These are phyloP conservation scores for Mormoops blainvillei DNA, from an alignment of 2,113 vertebrate species.

Conservation along the genomic window DNA sequence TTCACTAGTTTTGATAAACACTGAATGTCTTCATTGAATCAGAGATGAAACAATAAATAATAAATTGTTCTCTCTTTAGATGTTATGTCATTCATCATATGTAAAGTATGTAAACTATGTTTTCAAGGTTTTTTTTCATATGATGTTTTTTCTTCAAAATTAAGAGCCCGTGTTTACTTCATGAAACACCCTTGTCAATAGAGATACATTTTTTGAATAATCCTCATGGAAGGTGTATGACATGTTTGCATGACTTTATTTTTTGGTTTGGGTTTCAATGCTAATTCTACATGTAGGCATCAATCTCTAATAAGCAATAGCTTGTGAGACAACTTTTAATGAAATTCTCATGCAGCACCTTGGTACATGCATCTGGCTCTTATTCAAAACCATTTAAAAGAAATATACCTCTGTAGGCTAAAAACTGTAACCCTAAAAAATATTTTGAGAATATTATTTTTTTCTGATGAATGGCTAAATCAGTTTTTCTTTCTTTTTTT, in stretches of 20 bases:
- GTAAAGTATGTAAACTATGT: not conserved
- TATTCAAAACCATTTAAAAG: not conserved
- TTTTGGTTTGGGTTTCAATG: not conserved
- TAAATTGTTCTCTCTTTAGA: slow-evolving; percentile 12
- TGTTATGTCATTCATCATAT: not conserved
- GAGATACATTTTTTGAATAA: not conserved
- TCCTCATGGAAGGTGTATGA: not conserved
- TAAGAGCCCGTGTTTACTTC: not conserved
- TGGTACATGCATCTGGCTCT: slow-evolving; percentile 20
- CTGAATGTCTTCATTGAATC: not conserved
- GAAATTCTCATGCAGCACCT: slow-evolving; percentile 41
- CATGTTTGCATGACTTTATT: not conserved
- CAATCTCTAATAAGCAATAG: slow-evolving; percentile 34
- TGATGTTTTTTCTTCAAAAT: not conserved
- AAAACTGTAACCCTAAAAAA: slow-evolving; percentile 23
- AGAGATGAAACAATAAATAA: not conserved
- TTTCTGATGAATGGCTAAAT: not conserved
- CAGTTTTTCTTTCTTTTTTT: not conserved
- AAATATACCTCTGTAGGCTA: not conserved
- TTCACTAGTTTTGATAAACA: not conserved
- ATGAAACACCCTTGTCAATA: not conserved
- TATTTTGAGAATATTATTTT: slow-evolving; percentile 20
- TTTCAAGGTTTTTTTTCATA: not conserved
- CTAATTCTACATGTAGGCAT: not conserved
- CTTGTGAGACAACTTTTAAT: slow-evolving; percentile 58